Evolutionary conservation across 2,888 invertebrate genomes (phyloP).

Genomic region (Philereme transversata): DNA sequence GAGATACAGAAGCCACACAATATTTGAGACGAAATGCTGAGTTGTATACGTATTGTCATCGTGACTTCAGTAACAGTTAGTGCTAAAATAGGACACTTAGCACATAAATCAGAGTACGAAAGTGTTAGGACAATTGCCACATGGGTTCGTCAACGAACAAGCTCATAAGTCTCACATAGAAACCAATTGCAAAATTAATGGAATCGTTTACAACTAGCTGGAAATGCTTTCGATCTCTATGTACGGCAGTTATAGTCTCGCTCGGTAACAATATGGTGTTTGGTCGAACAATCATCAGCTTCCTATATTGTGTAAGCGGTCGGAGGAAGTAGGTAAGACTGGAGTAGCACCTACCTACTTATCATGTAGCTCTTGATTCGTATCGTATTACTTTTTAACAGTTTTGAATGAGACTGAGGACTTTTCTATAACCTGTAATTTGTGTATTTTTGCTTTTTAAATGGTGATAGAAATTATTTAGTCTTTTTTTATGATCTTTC

Average conservation of each 20-base stretch:
- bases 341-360: not conserved
- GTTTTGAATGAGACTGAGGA: no score
- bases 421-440: no score
- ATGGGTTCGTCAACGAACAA: constrained; percentile 1
- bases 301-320: constrained; percentile 29
- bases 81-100: not conserved
- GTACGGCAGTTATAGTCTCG: constrained; percentile 3
- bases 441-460: no score
- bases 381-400: no score
- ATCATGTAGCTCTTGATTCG: no score
- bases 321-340: constrained; percentile 14
- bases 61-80: no score
- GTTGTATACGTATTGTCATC: no score
- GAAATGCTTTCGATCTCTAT: constrained; percentile 41
- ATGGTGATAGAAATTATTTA: no score
- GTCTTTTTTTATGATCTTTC: no score
- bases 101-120: not conserved
- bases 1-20: no score
- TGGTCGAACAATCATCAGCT: constrained; percentile 42
- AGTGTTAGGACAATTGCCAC: no score
- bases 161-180: constrained; percentile 15
- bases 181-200: constrained; percentile 49
- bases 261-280: constrained; percentile 38
- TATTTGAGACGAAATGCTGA: no score
- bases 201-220: constrained; percentile 48